Conservation (phyloP, 1,140 invertebrate genomes). For the Goniozus legneri region DNA sequence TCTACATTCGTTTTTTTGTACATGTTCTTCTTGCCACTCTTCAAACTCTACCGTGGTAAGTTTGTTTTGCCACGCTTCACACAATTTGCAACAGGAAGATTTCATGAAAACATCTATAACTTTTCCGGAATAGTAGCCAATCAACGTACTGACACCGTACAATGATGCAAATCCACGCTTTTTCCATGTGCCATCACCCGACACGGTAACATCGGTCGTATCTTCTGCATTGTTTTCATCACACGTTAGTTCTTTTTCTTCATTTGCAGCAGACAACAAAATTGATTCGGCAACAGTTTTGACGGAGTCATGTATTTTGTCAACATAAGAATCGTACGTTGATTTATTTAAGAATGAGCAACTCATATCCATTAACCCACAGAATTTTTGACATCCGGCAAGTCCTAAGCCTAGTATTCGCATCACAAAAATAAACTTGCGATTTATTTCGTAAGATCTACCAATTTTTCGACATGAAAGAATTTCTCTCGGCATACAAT, state of each 20-base stretch:
- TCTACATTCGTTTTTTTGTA: conserved; percentile 7
- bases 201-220: conserved; percentile 13
- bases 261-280: conserved; percentile 7
- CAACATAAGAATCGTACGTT: conserved; percentile 13
- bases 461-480: conserved; percentile 26
- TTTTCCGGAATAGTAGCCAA: conserved; percentile 13
- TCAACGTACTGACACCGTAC: conserved; percentile 9
- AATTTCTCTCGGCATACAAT: conserved; percentile 25
- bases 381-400: conserved; percentile 28
- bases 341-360: conserved; percentile 13
- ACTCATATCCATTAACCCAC: conserved; percentile 27
- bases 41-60: conserved; percentile 9
- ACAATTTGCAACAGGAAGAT: conserved; percentile 9
- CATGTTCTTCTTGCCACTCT: conserved; percentile 15
- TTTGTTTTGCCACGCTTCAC: conserved; percentile 12
- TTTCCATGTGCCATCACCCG: conserved; percentile 16
- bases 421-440: conserved; percentile 26
- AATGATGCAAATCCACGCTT: conserved; percentile 13
- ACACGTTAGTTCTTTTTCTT: conserved; percentile 12
- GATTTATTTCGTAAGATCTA: conserved; percentile 27
- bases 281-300: conserved; percentile 4
- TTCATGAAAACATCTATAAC: conserved; percentile 12
- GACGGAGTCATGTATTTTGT: conserved; percentile 14
- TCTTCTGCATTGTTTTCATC: conserved; percentile 5
- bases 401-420: conserved; percentile 27